phyloP scores from a whole-genome alignment of 2,797 vertebrate species.

The Pangasius djambal region DNA sequence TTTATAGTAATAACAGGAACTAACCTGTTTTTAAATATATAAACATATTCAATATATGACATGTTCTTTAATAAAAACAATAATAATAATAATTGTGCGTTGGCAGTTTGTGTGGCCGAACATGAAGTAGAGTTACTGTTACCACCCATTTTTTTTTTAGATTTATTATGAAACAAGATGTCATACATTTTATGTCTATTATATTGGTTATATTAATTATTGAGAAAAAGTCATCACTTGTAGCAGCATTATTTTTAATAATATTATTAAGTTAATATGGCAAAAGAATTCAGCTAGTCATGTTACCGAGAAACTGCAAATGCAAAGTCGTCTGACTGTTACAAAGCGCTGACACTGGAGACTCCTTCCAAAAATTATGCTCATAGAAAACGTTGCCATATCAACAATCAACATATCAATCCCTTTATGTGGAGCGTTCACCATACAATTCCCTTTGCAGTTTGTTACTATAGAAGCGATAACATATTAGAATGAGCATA shows the following conservation, averaged over 20 bases:
- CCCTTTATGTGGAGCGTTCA: neutral
- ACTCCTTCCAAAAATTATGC: neutral
- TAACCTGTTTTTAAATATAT: neutral
- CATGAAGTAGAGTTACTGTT: neutral
- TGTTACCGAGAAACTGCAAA: neutral
- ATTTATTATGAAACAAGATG: neutral
- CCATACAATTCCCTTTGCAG: neutral
- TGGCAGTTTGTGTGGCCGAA: neutral
- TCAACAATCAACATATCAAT: neutral
- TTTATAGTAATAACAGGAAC: neutral
- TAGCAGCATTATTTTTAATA: neutral
- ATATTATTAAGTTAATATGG: neutral
- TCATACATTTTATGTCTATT: neutral
- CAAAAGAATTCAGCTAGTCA: neutral
- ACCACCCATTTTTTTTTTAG: no score
- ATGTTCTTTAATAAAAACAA: neutral
- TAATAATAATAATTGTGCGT: neutral
- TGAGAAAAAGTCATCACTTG: neutral
- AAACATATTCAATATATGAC: neutral
- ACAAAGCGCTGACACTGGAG: neutral
- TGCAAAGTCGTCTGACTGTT: neutral
- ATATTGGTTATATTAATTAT: neutral
- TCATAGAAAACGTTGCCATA: neutral
- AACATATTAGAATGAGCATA: neutral
- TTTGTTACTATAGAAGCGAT: neutral